Conservation (phyloP, 2,113 vertebrate species). For the Pseudorectes ferrugineus region DNA sequence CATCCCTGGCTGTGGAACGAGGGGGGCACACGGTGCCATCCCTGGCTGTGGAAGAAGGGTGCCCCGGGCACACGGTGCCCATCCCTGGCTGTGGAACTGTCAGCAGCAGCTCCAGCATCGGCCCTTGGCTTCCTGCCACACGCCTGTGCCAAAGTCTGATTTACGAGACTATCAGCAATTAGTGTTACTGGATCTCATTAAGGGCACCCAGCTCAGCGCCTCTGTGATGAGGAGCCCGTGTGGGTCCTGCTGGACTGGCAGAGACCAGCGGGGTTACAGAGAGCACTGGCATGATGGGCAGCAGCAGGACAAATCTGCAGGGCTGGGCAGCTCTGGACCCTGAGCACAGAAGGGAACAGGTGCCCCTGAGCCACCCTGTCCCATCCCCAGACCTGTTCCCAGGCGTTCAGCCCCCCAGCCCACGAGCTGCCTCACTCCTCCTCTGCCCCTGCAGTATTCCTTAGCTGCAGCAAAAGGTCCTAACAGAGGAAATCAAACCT, state of each 20-base stretch:
- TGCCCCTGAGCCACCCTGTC: not conserved
- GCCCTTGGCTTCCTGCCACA: not conserved
- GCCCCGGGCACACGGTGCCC: no score
- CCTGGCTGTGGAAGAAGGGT: no score
- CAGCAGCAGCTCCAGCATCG: not conserved
- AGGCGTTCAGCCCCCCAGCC: not conserved
- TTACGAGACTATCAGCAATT: not conserved
- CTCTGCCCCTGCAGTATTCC: not conserved
- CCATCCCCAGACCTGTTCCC: not conserved
- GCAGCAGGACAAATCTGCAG: not conserved
- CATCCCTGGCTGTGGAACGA: no score
- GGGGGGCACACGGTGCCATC: no score
- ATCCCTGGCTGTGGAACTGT: no score
- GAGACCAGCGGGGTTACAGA: not conserved
- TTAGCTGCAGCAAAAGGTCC: not conserved
- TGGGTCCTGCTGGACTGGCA: not conserved
- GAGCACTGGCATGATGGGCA: not conserved
- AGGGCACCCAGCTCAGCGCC: accelerated
- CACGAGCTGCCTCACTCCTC: not conserved
- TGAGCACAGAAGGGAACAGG: not conserved
- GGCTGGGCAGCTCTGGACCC: not conserved
- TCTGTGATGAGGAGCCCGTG: accelerated
- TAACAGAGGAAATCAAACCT: not conserved
- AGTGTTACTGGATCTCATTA: not conserved
- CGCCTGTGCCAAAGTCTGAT: not conserved